These are phyloP conservation scores for Lethenteron reissneri DNA, from an alignment of 2,113 vertebrate genomes.

Conservation along the genomic window DNA sequence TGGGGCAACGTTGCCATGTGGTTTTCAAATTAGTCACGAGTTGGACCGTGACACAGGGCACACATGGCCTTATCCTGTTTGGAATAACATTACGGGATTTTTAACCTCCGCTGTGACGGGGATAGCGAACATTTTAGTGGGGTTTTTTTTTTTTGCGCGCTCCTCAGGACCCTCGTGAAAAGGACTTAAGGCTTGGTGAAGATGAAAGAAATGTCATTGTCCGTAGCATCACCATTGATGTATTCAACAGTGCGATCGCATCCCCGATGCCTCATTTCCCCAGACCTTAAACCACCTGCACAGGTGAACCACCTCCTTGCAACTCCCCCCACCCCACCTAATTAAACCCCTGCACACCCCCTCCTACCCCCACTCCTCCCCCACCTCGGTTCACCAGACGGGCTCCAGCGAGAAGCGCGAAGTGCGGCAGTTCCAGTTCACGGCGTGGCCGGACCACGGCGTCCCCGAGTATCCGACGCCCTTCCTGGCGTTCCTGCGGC, in stretches of 20 bases:
- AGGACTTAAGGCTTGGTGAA: too few species aligned
- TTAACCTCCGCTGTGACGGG: too few species aligned
- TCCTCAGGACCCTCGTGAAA: too few species aligned
- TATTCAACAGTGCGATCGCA: not conserved
- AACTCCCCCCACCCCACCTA: not conserved
- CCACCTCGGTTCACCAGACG: conserved; percentile 27
- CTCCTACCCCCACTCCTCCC: not conserved
- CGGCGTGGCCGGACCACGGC: conserved; percentile 89
- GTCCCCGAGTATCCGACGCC: conserved; percentile 84
- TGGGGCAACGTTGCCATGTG: too few species aligned
- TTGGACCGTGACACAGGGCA: too few species aligned
- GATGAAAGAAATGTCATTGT: too few species aligned
- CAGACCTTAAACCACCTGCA: not conserved
- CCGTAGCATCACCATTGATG: not conserved
- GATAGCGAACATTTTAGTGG: too few species aligned
- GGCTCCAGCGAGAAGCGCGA: conserved; percentile 82
- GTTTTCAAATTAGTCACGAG: too few species aligned
- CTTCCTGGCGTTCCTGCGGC: conserved; percentile 58
- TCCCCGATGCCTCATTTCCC: not conserved
- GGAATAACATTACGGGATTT: too few species aligned
- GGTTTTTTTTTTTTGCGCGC: too few species aligned
- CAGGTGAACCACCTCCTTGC: not conserved
- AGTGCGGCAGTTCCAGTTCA: conserved; percentile 84
- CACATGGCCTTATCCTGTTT: too few species aligned
- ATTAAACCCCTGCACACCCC: not conserved